Evolutionary conservation across 2,797 vertebrate genomes (phyloP).

Genomic region (Falco cherrug): DNA sequence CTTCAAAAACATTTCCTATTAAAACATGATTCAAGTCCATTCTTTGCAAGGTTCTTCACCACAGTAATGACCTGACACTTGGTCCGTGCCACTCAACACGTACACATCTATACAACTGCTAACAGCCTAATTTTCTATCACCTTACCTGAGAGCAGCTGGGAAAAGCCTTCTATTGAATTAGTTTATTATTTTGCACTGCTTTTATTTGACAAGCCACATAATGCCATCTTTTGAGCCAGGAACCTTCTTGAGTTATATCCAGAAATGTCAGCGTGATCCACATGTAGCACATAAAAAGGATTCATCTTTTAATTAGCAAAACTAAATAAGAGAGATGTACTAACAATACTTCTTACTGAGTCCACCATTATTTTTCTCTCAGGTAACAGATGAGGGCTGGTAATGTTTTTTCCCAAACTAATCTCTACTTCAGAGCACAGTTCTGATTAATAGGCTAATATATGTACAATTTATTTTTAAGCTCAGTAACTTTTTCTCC

Average conservation of each 20-base stretch:
- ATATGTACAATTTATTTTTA: conserved; percentile 48
- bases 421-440: background rate
- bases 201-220: background rate
- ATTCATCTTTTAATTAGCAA: background rate
- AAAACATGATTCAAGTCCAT: background rate
- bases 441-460: conserved; percentile 46
- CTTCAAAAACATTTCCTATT: background rate
- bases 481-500: conserved; percentile 21
- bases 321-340: background rate
- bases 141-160: background rate
- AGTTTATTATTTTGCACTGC: background rate
- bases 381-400: background rate
- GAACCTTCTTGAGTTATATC: background rate
- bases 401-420: background rate
- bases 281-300: background rate
- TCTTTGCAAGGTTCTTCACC: background rate
- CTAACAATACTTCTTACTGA: background rate
- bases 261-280: background rate
- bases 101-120: background rate
- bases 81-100: background rate
- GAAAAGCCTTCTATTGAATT: background rate
- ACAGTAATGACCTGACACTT: background rate
- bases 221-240: background rate
- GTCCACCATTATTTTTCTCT: background rate
- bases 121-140: background rate